Percentiles rank a stretch among this genome's conserved stretches.
phyloP scores from a whole-genome alignment of 2,888 invertebrate species.

The Chymomyza caudatula region DNA sequence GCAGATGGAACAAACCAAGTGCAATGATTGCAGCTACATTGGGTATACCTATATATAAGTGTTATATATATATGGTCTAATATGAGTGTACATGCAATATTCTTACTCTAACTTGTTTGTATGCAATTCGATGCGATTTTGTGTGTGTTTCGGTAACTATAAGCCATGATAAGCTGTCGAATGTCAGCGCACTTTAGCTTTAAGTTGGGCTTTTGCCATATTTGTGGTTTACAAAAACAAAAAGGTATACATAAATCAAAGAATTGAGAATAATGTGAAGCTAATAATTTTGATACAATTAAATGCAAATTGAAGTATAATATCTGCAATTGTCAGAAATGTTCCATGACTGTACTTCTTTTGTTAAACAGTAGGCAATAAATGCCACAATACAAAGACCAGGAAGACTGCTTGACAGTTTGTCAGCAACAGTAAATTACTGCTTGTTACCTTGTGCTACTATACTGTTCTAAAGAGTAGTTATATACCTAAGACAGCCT shows the following conservation, averaged over 20 bases:
- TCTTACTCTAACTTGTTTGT: background rate
- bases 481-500: too few species aligned
- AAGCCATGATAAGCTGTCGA: background rate
- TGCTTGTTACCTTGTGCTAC: too few species aligned
- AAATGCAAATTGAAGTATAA: too few species aligned
- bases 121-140: slow-evolving; percentile 1
- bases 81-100: background rate
- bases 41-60: background rate
- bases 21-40: background rate
- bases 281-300: background rate
- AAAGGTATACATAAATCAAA: background rate
- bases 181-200: background rate
- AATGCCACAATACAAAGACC: too few species aligned
- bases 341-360: too few species aligned
- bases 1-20: background rate
- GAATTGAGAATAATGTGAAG: background rate
- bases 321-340: too few species aligned
- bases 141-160: slow-evolving; percentile 8
- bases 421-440: too few species aligned
- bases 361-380: too few species aligned
- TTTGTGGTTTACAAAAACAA: background rate
- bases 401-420: too few species aligned
- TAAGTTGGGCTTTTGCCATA: background rate
- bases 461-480: too few species aligned
- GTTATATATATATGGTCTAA: background rate